Evolutionary conservation across 2,797 vertebrate genomes (phyloP), one percentile per base, ranked within the genome.

Genomic region (Hephaestus fuliginosus): DNA sequence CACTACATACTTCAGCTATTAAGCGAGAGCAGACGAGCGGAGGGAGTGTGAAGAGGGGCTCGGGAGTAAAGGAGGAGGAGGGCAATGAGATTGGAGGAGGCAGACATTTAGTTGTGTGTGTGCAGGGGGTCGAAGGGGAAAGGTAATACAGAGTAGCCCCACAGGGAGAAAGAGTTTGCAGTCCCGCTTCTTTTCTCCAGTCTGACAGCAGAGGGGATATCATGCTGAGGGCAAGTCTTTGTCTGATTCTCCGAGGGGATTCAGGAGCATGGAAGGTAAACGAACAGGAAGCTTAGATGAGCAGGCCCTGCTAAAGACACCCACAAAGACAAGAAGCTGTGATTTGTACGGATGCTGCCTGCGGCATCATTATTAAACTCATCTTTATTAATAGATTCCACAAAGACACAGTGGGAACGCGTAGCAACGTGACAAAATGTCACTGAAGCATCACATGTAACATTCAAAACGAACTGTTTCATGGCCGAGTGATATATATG

Each of bases 201-300:
- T 20, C 43, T 87, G 88, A 70, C 86, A 88, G 67, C 78, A 74
- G 57, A 82, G 86, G 64, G 77, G 70, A 36, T 18, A 55, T 87
- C 90, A 86, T 9, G 86, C 91, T 86, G 91, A 89, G 89, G 64
- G 52, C 62, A 55, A 58, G 78, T 74, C 79, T 92, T 91, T 89
- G 86, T 93, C 58, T 72, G 65, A 46, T 28, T 64, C 68, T 77
- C 73, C 0, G 13, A 83, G 66, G 84, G 73, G 58, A 76, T 44
- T 22, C 61, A 48, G 60, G 63, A 86, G 67, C 63, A 77, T 64
- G 56, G 62, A 83, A 76, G 71, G 71, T 30, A 18, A 60, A 70
- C 68, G 28, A 74, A 66, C 70, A 64, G 71, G 82, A 76, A 79
- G 72, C 77, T 18, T 70, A 82, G 74, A 63, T 53, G 67, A 65